phyloP scores from a whole-genome alignment of 2,888 invertebrate species.

The Drosophila buzzatii region DNA sequence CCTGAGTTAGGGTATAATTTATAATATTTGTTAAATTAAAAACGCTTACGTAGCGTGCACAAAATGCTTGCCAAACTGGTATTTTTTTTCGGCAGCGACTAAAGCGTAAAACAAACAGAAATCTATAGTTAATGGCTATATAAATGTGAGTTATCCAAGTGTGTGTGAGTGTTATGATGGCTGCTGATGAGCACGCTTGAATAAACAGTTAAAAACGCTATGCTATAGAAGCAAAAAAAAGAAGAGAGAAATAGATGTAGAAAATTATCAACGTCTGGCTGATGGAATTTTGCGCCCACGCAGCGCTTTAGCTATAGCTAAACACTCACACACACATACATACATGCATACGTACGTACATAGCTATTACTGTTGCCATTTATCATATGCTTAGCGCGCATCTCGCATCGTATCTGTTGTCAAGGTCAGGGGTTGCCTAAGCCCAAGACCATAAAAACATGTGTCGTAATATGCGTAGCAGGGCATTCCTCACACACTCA shows the following conservation, averaged over 20 bases:
- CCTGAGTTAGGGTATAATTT: constrained; percentile 32
- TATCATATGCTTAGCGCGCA: constrained; percentile 29
- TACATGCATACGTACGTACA: neutral
- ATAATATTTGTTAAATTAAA: constrained; percentile 56
- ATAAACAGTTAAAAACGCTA: constrained; percentile 44
- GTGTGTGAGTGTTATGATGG: constrained; percentile 8
- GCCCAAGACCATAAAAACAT: constrained; percentile 58
- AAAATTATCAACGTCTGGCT: constrained; percentile 37
- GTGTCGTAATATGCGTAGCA: constrained; percentile 69
- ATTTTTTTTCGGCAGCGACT: constrained; percentile 35
- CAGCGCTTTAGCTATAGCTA: constrained; percentile 19
- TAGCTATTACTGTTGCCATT: constrained; percentile 28
- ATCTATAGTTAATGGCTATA: constrained; percentile 49
- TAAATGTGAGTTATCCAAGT: constrained; percentile 17
- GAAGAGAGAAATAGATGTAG: neutral
- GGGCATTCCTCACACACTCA: constrained; percentile 71
- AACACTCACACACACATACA: neutral
- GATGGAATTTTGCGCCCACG: constrained; percentile 54
- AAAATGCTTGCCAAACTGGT: constrained; percentile 58
- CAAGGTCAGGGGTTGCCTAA: constrained; percentile 77
- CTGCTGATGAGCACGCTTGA: constrained; percentile 43
- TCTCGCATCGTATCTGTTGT: constrained; percentile 58
- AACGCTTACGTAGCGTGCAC: constrained; percentile 68
- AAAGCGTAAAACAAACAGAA: constrained; percentile 50
- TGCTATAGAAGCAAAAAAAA: constrained; percentile 11